phyloP scores from a whole-genome alignment of 1,140 invertebrate species.

The Dinothrombium tinctorium region DNA sequence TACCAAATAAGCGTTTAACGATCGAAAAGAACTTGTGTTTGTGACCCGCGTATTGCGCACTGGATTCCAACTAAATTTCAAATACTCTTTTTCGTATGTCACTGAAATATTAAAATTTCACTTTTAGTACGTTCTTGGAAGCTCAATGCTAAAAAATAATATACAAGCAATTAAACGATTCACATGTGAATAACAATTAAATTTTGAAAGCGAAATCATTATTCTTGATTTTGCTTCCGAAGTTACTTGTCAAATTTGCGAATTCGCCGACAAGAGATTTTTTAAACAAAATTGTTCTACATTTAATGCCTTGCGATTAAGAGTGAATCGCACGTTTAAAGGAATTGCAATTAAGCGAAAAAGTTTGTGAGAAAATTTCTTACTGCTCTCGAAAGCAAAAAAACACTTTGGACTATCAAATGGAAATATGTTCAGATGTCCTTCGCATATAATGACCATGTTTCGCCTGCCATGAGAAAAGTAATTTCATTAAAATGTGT shows the following conservation, averaged over 20 bases:
- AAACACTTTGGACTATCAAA: conserved; percentile 82
- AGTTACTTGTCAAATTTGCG: too few species aligned
- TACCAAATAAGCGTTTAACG: conserved; percentile 72
- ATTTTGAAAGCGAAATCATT: too few species aligned
- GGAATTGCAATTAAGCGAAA: too few species aligned
- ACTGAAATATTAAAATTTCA: conserved; percentile 12
- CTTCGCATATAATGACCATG: conserved; percentile 71
- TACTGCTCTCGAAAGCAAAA: conserved; percentile 52
- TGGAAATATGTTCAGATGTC: conserved; percentile 73
- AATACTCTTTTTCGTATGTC: conserved; percentile 13
- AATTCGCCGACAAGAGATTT: too few species aligned
- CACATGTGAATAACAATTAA: too few species aligned
- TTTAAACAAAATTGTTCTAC: too few species aligned
- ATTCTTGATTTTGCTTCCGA: too few species aligned
- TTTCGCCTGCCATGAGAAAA: conserved; percentile 32
- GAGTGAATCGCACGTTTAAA: too few species aligned
- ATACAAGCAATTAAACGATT: too few species aligned
- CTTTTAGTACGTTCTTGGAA: too few species aligned
- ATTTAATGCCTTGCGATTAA: too few species aligned
- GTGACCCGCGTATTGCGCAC: conserved; percentile 13
- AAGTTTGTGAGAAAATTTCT: conserved; percentile 4
- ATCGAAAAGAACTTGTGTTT: conserved; percentile 38
- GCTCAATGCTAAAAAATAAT: too few species aligned
- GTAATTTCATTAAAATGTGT: not conserved
- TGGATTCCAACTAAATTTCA: conserved; percentile 13